A percentile compares a stretch with the other conserved stretches of the same genome.
Conservation (phyloP, 2,797 vertebrate species). For the Rhinichthys osculus region DNA sequence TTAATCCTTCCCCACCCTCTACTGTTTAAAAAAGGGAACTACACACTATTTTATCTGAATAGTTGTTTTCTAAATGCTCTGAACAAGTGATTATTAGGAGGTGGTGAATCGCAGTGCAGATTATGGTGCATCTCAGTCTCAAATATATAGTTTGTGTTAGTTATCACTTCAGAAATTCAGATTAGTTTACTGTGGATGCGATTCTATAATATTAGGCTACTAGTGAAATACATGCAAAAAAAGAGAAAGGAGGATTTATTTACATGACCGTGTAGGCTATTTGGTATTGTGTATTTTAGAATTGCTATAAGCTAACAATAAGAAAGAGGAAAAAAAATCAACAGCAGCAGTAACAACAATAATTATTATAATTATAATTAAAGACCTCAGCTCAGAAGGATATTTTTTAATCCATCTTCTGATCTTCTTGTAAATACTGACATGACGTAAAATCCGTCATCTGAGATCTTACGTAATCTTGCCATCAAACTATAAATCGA, state of each 20-base stretch:
- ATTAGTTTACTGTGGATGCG: not conserved
- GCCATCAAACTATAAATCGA: not conserved
- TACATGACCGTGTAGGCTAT: not conserved
- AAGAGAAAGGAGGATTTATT: not conserved
- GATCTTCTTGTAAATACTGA: not conserved
- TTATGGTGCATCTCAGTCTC: not conserved
- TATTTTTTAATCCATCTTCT: not conserved
- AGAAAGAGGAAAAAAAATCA: not conserved
- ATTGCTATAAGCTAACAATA: not conserved
- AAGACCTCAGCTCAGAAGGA: not conserved
- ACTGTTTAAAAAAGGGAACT: constrained; percentile 6
- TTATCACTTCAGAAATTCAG: not conserved
- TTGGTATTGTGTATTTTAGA: not conserved
- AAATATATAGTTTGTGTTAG: too few relatives aligned
- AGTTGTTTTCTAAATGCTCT: not conserved
- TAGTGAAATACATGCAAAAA: not conserved
- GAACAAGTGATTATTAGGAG: not conserved
- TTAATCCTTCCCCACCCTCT: not conserved
- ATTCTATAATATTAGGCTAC: not conserved
- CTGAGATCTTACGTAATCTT: not conserved
- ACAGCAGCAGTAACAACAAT: not conserved
- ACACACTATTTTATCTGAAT: not conserved
- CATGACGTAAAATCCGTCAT: not conserved
- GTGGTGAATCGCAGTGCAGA: not conserved
- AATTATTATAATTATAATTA: not conserved